Evolutionary conservation across 2,113 vertebrate species (phyloP).

Genomic region (Scomber japonicus): DNA sequence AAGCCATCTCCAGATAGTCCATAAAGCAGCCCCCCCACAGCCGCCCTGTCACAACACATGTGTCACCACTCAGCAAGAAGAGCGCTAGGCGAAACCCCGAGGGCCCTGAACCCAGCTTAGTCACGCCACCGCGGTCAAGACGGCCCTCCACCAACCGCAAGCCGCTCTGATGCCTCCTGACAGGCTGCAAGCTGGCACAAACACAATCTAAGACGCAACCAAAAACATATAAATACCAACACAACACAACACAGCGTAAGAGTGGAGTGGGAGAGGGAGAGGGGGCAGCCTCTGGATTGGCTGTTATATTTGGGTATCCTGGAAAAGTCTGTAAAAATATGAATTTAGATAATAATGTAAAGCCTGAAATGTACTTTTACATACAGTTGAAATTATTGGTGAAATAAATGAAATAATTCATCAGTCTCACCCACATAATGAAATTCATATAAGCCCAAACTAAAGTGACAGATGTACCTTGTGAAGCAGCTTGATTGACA

Average conservation of each 20-base stretch:
- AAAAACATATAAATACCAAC: neutral
- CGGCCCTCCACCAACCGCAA: constrained; percentile 41
- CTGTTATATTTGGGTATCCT: constrained; percentile 20
- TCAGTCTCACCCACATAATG: no score
- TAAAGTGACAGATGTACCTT: no score
- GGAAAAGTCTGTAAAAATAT: neutral
- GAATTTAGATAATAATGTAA: no score
- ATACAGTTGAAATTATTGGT: no score
- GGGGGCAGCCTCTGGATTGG: constrained; percentile 5
- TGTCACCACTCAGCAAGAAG: constrained; percentile 66
- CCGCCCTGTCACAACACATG: constrained; percentile 73
- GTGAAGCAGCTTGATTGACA: no score
- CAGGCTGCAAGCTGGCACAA: constrained; percentile 67
- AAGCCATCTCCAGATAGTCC: constrained; percentile 51
- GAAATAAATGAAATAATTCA: no score
- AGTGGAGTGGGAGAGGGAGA: neutral
- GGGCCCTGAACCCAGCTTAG: constrained; percentile 58
- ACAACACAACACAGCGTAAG: neutral
- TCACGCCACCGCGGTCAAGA: constrained; percentile 67
- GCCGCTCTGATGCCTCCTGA: constrained; percentile 63
- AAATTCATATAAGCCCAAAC: no score
- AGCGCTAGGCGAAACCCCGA: constrained; percentile 42
- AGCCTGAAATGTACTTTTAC: no score
- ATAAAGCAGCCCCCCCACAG: constrained; percentile 43
- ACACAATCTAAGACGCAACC: constrained; percentile 48